Base-by-base conservation (phyloP, 2,888 invertebrate genomes). In the Brachypterus glaber region DNA sequence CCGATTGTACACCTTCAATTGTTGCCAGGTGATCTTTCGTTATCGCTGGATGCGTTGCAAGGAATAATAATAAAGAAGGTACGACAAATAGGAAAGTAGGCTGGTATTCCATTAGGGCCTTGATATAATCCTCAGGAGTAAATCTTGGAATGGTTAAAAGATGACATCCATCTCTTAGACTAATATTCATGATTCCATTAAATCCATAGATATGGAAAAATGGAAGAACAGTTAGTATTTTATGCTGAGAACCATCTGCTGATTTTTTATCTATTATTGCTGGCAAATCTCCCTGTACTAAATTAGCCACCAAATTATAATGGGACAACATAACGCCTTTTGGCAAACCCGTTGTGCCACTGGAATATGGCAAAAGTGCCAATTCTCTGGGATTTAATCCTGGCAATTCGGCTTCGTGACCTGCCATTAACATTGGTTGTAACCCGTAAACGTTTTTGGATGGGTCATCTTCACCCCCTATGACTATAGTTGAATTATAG, bases 201-300 rank as follows among this genome's bases (percentile, higher is more conserved):
- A 82, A 77, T 2, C 85, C 86, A 58, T 79, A 86, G 43, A 84
- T 83, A 59, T 86, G 86, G 65, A 80, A 86, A 62, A 82, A 82
- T 2, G 86, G 87, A 5, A 87, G 70, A 1, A 80, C 76, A 1
- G 77, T 76, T 12, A 81, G 60, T 2, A 73, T 61, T 3, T 69
- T 68, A 37, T 78, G 74, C 40, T 70, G 68, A 52, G 68, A 62
- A 15, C 69, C 70, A n/a, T 70, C 65, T 45, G 51, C 50, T 35
- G 49, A 38, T 17, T 29, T 15, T 30, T 47, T 46, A 13, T 58
- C 52, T 31, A 54, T 45, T 5, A 62, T 41, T 8, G 55, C 55
- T 4, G 56, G 54, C 46, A 59, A 54, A 27, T 59, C 56, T 3
- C 54, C 58, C 50, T 67, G 67, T 1, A 54, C 53, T 38, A 67